phyloP scores from a whole-genome alignment of 92 coral and sea anemone genomes.

The Palythoa heliodiscus region DNA sequence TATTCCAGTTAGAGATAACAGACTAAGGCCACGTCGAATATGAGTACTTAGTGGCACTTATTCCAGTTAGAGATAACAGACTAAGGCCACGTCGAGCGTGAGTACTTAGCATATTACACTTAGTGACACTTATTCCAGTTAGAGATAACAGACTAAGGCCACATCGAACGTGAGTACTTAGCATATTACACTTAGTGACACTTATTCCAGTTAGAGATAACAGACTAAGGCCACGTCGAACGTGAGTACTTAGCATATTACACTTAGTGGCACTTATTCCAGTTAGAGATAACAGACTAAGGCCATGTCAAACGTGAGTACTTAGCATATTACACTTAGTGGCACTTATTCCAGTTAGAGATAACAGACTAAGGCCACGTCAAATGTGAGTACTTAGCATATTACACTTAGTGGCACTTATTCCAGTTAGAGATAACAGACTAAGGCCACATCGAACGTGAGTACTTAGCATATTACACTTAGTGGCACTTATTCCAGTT shows the following conservation, averaged over 20 bases:
- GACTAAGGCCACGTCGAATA: too few relatives aligned
- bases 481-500: slow-evolving; percentile 95
- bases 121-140: too few relatives aligned
- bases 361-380: slow-evolving; percentile 78
- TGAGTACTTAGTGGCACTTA: slow-evolving; percentile 91
- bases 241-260: too few relatives aligned
- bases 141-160: too few relatives aligned
- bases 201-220: too few relatives aligned
- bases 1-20: too few relatives aligned
- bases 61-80: too few relatives aligned
- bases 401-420: too few relatives aligned
- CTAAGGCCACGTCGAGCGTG: too few relatives aligned
- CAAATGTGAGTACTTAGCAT: slow-evolving; percentile 90
- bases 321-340: slow-evolving; percentile 87
- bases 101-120: too few relatives aligned
- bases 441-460: slow-evolving; percentile 69
- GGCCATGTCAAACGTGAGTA: slow-evolving; percentile 89
- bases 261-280: slow-evolving; percentile 98
- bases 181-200: slow-evolving; percentile 91
- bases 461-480: slow-evolving; percentile 76
- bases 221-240: too few relatives aligned
- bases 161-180: too few relatives aligned
- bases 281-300: slow-evolving; percentile 80
- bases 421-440: slow-evolving; percentile 87
- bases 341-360: slow-evolving; percentile 94